phyloP scores from a whole-genome alignment of 37 sponge, comb jelly and placozoan genomes.

The Lycopodina hypogea region DNA sequence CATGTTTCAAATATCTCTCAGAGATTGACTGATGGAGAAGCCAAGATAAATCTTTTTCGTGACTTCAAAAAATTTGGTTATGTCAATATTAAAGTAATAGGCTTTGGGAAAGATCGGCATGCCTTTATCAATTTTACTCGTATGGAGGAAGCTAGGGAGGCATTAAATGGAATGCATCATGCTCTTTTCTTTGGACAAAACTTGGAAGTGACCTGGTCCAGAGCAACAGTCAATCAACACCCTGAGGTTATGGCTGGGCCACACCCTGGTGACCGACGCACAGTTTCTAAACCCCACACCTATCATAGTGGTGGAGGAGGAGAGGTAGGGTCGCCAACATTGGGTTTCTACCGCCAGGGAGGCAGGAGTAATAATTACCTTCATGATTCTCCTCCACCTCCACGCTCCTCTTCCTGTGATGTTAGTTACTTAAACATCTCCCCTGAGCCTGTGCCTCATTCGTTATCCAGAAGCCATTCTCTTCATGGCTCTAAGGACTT shows the following conservation, averaged over 20 bases:
- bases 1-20: conserved; percentile 60
- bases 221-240: conserved; percentile 53
- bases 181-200: conserved; percentile 37
- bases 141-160: conserved; percentile 55
- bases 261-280: background rate
- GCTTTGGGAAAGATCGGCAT: conserved; percentile 65
- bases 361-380: background rate
- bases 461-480: background rate
- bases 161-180: conserved; percentile 39
- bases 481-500: conserved; percentile 4
- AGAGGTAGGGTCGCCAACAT: background rate
- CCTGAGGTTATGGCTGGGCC: conserved; percentile 10
- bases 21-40: conserved; percentile 41
- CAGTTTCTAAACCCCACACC: background rate
- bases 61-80: conserved; percentile 74
- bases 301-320: background rate
- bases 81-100: conserved; percentile 68
- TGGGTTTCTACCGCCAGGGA: background rate
- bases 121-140: conserved; percentile 75
- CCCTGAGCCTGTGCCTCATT: background rate
- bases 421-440: conserved; percentile 18
- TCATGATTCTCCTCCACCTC: background rate
- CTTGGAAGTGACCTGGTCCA: conserved; percentile 68
- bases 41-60: conserved; percentile 44
- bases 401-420: conserved; percentile 2